Evolutionary conservation across 2,797 vertebrate genomes (phyloP), one percentile per base, ranked within the genome.

Genomic region (Sebastiscus albofasciatus): DNA sequence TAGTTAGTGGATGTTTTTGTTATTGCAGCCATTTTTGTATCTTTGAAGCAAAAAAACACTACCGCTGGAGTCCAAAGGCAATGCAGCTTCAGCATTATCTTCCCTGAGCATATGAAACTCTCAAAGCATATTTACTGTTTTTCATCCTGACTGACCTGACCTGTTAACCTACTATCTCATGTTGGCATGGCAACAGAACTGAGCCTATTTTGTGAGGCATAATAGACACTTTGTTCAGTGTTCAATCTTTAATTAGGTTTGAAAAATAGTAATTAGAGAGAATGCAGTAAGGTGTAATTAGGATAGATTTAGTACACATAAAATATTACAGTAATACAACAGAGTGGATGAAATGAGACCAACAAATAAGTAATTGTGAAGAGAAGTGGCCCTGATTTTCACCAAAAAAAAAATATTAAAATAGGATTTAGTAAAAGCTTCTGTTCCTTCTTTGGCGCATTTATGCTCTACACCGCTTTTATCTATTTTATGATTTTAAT

Each of bases 241-340:
- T 71, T 86, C 65, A 81, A 80, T 79, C 60, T 81, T 85, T 84
- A 82, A 82, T 67, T 79, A 67, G 36, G 58, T 75, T 81, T 80
- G 33, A 78, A 74, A 81, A 80, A 87, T 85, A 67, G 29, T 54
- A 75, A 78, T 86, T 71, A 75, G 7, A 81, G 60, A 76, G 24
- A 83, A 81, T 70, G 59, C 68, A 55, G 56, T 39, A 20, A 1
- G 1, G 20, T 60, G 42, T 75, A 54, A 84, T 85, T 76, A 74
- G 83, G 82, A 84, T 71, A 75, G 69, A 90, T 83, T 81, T 77
- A 58, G 55, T 75, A 60, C 52, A 27, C 61, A 77, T 90, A 1
- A 80, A 87, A 83, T 79, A 83, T 83, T 68, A 33, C 29, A 34
- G 60, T 62, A 79, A 90, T 79, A 46, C 8, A 80, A 46, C 39